Evolutionary conservation across 1,140 invertebrate genomes (phyloP).

Genomic region (Papilio xuthus): DNA sequence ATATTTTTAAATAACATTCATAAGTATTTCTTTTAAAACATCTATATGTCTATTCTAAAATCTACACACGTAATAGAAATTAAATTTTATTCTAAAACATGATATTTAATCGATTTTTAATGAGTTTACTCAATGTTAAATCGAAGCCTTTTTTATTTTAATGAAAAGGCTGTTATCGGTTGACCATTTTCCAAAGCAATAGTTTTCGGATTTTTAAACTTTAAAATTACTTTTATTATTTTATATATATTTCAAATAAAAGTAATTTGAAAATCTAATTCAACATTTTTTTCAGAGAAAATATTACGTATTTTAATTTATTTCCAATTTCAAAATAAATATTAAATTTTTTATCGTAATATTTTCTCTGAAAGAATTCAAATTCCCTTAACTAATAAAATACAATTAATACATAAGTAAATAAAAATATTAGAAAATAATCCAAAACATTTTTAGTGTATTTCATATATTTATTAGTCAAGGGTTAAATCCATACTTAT

Average conservation of each 20-base stretch:
- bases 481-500: slow-evolving; percentile 30
- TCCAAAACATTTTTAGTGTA: slow-evolving; percentile 3
- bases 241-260: background rate
- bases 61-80: slow-evolving; percentile 52
- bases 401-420: slow-evolving; percentile 21
- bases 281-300: background rate
- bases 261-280: slow-evolving; percentile 33
- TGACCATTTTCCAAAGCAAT: slow-evolving; percentile 64
- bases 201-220: slow-evolving; percentile 43
- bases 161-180: slow-evolving; percentile 61
- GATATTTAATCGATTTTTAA: slow-evolving; percentile 9
- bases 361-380: slow-evolving; percentile 30
- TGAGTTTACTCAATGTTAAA: background rate
- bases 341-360: slow-evolving; percentile 33
- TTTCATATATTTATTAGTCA: slow-evolving; percentile 45
- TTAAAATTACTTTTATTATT: slow-evolving; percentile 33
- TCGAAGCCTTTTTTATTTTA: slow-evolving; percentile 40
- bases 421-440: slow-evolving; percentile 33
- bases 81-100: slow-evolving; percentile 20
- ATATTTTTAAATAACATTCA: slow-evolving; percentile 58
- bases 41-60: slow-evolving; percentile 53
- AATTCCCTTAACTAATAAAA: slow-evolving; percentile 31
- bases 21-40: slow-evolving; percentile 64
- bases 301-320: slow-evolving; percentile 2
- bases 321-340: background rate